Conservation (phyloP, 2,888 invertebrate species). For the Diadromus collaris region DNA sequence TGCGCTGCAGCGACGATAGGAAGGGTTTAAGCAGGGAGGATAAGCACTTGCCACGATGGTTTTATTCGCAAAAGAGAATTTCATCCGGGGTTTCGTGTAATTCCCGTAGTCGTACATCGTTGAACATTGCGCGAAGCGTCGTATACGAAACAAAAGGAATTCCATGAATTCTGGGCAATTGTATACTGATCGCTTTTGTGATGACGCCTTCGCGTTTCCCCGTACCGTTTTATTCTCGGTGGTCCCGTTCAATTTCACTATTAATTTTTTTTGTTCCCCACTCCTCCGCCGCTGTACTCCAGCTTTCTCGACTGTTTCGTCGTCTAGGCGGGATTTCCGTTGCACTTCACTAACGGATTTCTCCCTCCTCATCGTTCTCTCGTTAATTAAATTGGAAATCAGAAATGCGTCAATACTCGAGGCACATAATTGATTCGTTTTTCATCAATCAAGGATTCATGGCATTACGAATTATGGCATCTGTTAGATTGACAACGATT, state of each 20-base stretch:
- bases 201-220: constrained; percentile 48
- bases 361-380: constrained; percentile 16
- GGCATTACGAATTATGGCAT: constrained; percentile 13
- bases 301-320: constrained; percentile 26
- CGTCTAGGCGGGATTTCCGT: constrained; percentile 21
- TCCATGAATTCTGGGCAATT: constrained; percentile 56
- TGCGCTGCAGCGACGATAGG: not conserved
- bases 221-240: constrained; percentile 47
- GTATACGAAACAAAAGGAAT: constrained; percentile 56
- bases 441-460: constrained; percentile 31
- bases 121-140: not conserved
- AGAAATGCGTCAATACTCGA: constrained; percentile 50
- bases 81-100: constrained; percentile 41
- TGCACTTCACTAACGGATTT: constrained; percentile 24
- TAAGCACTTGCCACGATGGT: constrained; percentile 21
- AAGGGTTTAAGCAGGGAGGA: no score
- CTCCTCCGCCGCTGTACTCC: constrained; percentile 42
- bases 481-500: constrained; percentile 11
- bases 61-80: constrained; percentile 41
- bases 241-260: constrained; percentile 54
- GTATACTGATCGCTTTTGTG: constrained; percentile 60
- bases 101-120: constrained; percentile 32
- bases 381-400: constrained; percentile 61
- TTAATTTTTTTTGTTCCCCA: constrained; percentile 10
- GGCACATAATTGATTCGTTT: constrained; percentile 48